Evolutionary conservation across 2,888 invertebrate genomes (phyloP), one percentile per base, ranked within the genome.

Genomic region (Nymphalis polychloros): DNA sequence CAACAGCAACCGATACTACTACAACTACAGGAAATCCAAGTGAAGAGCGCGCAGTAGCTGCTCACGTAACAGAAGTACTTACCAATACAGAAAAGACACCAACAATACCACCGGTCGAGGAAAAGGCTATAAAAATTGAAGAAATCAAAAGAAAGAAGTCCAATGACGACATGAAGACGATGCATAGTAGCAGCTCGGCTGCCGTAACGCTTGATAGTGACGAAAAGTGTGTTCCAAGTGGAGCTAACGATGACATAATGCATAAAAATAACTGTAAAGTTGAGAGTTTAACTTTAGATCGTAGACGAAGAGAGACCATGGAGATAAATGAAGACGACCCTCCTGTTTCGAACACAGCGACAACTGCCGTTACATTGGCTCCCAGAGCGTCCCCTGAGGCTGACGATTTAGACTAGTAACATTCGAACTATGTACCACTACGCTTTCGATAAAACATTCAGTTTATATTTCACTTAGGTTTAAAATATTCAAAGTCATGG

Each of bases 341-440:
- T 46, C 70, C 82, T 53, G 46, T 74, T 35, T 77, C 73, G 8
- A 75, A 49, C 48, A 48, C 65, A 60, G 52, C 62, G 46, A 67
- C 64, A 60, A 70, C 75, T 20, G 63, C 75, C 61, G 77, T 75
- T 59, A 77, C 79, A 71, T 72, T 77, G 70, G 84, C 86, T 71
- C 84, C 85, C 23, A 83, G 85, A 81, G 84, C 85, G 68, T 83
- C 84, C 61, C 85, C 87, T 17, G 90, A 89, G 81, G 80, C 83
- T 77, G 89, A 89, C 76, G 87, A 90, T 65, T 77, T 89, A 86
- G 87, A 90, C 75, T 91, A 77, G 63, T 63, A 61, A 52, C 67
- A 20, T 72, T 59, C 60, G 27, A 63, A 69, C 59, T 68, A 59
- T 63, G 61, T 64, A 65, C 68, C 59, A 69, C 57, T 74, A 69